A percentile compares a stretch with the other conserved stretches of the same genome.
phyloP scores from a whole-genome alignment of 2,113 vertebrate genomes.

The Gorilla gorilla region DNA sequence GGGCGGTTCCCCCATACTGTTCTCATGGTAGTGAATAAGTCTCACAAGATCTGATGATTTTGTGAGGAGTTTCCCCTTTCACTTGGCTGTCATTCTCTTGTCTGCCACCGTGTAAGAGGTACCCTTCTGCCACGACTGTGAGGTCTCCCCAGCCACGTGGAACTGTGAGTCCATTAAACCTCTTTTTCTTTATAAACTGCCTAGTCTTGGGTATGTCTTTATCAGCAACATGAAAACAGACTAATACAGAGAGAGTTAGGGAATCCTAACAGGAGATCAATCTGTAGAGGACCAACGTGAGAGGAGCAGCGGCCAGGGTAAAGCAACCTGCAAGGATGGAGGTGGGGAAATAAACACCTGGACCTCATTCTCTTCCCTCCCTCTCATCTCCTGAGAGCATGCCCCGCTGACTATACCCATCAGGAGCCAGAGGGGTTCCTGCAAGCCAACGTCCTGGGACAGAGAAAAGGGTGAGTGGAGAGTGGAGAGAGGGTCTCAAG shows the following conservation, averaged over 20 bases:
- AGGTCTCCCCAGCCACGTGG: too few species aligned
- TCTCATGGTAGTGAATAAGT: too few species aligned
- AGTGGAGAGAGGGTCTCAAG: not conserved
- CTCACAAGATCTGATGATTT: too few species aligned
- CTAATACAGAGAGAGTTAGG: not conserved
- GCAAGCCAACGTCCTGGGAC: not conserved
- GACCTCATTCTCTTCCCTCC: not conserved
- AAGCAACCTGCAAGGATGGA: not conserved
- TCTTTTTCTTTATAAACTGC: too few species aligned
- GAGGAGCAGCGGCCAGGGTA: not conserved
- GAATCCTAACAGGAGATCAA: not conserved
- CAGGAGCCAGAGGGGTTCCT: not conserved
- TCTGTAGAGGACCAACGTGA: not conserved
- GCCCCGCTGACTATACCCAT: not conserved
- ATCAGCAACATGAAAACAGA: too few species aligned
- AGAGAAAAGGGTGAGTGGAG: not conserved
- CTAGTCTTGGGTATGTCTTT: too few species aligned
- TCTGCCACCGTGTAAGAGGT: too few species aligned
- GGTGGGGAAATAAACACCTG: not conserved
- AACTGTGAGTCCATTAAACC: too few species aligned
- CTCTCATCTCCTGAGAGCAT: not conserved
- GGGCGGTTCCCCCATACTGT: too few species aligned
- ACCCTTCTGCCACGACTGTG: too few species aligned
- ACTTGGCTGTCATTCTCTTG: too few species aligned
- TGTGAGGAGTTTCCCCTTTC: too few species aligned